Evolutionary conservation across 1,140 invertebrate genomes (phyloP), one percentile per base, ranked within the genome.

Genomic region (Sipha flava): DNA sequence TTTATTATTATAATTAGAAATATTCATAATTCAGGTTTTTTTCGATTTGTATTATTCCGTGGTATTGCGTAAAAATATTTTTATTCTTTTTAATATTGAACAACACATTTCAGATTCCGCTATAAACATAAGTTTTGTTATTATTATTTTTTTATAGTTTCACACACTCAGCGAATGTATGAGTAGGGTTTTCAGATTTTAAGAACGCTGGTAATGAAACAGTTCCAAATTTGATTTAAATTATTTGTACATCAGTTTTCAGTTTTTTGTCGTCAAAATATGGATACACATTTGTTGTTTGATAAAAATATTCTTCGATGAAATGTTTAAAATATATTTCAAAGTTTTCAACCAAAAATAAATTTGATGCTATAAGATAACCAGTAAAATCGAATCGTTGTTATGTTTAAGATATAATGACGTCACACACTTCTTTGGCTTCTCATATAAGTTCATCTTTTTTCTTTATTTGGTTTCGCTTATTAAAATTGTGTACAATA

Each of bases 61-160:
- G 10, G 75, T 52, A 75, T 81, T 82, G n/a, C 79, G 23, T 64
- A 81, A 73, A 79, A 81, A 82, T 2, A 80, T 77, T 79, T 82
- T 82, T 79, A 82, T 80, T 81, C 80, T 80, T 75, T 83, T 81
- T 37, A 82, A 62, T 18, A 73, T 81, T 26, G 80, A 81, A 77
- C 82, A 83, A 49, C 79, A 73, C 40, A 68, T 81, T 79, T 82
- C 82, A n/a, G 80, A 43, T 54, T 83, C 82, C 23, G 81, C 49
- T 23, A 81, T 81, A 29, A 81, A 77, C 81, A 83, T 83, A 34
- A 82, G 82, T 18, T 80, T 81, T 72, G 82, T 82, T 16, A 82
- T 75, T 45, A 81, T 80, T 75, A 81, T 81, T 81, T 84, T n/a
- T 75, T 52, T 81, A 79, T 64, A 84, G 81, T 72, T 82, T 83